Evolutionary conservation across 2,113 vertebrate species (phyloP).

Genomic region (Cariama cristata): DNA sequence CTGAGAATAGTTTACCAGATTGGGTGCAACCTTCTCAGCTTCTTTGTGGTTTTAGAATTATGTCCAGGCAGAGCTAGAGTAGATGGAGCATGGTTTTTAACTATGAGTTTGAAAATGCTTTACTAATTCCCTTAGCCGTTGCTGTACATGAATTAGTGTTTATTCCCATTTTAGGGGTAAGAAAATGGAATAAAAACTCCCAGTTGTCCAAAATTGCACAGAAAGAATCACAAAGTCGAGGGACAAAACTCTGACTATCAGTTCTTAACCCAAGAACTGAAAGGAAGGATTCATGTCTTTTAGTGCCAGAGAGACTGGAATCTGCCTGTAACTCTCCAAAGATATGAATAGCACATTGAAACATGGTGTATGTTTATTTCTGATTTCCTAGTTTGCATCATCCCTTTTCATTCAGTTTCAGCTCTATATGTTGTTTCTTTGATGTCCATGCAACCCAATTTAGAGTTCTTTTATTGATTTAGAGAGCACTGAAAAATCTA

Average conservation of each 20-base stretch:
- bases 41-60: constrained; percentile 27
- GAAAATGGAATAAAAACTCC: neutral
- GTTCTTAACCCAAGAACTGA: neutral
- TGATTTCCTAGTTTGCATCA: neutral
- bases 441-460: neutral
- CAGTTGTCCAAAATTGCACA: neutral
- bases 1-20: neutral
- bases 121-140: neutral
- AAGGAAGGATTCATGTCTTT: neutral
- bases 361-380: neutral
- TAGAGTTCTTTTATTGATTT: neutral
- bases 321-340: neutral
- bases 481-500: neutral
- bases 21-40: neutral
- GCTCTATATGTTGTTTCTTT: neutral
- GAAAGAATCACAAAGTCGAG: neutral
- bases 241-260: neutral
- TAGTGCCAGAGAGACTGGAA: neutral
- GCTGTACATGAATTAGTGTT: neutral
- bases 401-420: neutral
- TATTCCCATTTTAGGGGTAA: neutral
- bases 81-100: neutral
- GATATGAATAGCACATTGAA: neutral
- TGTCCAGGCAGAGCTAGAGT: neutral
- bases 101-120: neutral